Conservation (phyloP, 2,797 vertebrate species). For the Gymnothorax reevesii region DNA sequence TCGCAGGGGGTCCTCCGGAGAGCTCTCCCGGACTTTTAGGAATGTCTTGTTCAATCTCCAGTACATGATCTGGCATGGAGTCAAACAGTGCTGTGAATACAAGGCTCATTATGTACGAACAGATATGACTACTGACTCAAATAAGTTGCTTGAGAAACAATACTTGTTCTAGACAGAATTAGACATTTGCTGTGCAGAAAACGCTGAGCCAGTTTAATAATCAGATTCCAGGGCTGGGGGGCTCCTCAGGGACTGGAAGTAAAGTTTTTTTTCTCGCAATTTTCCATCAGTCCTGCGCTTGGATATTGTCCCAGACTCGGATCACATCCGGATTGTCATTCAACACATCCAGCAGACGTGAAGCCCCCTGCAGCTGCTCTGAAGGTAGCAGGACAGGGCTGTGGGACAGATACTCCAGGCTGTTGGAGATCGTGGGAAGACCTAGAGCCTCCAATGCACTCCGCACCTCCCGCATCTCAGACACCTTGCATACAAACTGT, state of each 20-base stretch:
- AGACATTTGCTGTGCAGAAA: background rate
- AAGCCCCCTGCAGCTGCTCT: constrained; percentile 70
- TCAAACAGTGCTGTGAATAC: background rate
- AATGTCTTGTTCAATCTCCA: background rate
- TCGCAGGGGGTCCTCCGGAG: background rate
- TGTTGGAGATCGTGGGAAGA: constrained; percentile 66
- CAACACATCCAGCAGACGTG: constrained; percentile 75
- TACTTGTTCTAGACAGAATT: background rate
- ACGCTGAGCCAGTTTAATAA: background rate
- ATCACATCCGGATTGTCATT: constrained; percentile 74
- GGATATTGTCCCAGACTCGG: constrained; percentile 85
- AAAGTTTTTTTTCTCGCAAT: background rate
- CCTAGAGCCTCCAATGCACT: constrained; percentile 72
- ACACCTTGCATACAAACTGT: constrained; percentile 81
- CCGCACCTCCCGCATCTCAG: constrained; percentile 69
- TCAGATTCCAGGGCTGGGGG: background rate
- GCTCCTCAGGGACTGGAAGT: background rate
- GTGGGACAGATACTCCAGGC: constrained; percentile 76
- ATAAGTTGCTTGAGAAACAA: background rate
- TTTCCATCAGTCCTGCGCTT: constrained; percentile 57
- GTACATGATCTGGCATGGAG: background rate
- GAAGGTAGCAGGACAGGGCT: constrained; percentile 61
- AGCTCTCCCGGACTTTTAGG: background rate
- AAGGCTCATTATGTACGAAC: background rate
- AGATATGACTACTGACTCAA: background rate